These are phyloP conservation scores for Andrena trimmerana DNA, from an alignment of 2,888 invertebrate species.

Conservation along the genomic window DNA sequence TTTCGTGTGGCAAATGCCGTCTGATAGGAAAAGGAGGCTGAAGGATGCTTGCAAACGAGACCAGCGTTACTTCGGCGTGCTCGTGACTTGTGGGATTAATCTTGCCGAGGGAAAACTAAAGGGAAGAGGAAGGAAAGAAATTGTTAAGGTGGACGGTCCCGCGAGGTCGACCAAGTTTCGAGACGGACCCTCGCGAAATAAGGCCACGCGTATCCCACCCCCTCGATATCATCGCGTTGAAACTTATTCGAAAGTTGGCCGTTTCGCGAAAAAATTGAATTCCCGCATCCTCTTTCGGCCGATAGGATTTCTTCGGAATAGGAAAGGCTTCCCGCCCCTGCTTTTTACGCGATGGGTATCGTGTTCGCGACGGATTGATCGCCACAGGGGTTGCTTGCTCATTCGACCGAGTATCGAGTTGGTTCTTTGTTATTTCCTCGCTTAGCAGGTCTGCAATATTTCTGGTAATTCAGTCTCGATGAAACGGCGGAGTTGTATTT, in stretches of 20 bases:
- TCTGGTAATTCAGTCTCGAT: too few species aligned
- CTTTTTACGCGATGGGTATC: conserved; percentile 50
- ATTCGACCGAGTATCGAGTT: conserved; percentile 1
- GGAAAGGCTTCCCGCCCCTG: conserved; percentile 35
- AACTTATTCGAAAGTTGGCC: conserved; percentile 13
- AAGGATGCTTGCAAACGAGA: too few species aligned
- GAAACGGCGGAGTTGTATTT: too few species aligned
- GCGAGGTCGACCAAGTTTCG: conserved; percentile 5
- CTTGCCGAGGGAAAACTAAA: too few species aligned
- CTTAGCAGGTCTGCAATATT: too few species aligned
- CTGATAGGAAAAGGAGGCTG: too few species aligned
- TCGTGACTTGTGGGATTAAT: too few species aligned
- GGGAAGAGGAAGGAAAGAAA: too few species aligned
- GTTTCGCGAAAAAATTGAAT: conserved; percentile 28
- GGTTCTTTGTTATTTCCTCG: conserved; percentile 1
- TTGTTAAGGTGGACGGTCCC: neutral
- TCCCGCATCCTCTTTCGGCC: conserved; percentile 27
- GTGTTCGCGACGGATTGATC: conserved; percentile 45
- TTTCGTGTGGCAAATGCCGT: too few species aligned
- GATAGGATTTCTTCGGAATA: conserved; percentile 44
- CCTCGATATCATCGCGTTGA: neutral
- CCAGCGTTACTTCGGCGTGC: too few species aligned
- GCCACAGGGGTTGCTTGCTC: conserved; percentile 15
- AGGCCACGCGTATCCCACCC: neutral
- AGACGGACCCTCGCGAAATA: conserved; percentile 9